Base-by-base conservation (phyloP, 2,888 invertebrate species). In the Drosophila koepferae region DNA sequence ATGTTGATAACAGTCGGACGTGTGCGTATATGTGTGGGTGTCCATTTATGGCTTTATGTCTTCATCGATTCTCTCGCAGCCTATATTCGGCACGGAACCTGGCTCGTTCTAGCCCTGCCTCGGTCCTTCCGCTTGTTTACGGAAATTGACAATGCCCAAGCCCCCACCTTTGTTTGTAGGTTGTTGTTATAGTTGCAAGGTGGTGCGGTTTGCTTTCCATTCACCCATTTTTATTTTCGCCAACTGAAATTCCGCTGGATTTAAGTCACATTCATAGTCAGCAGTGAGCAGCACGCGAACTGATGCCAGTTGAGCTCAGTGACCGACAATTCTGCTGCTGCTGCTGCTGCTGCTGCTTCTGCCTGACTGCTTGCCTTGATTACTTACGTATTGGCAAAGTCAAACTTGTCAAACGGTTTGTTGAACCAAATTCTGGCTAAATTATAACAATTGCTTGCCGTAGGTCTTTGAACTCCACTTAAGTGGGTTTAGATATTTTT, bases 171-270 rank as follows among this genome's bases (percentile, higher is more conserved):
- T 82, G 81, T 89, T 91, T 86, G 70, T 91, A 91, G 91, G 92
- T 91, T 91, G 92, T 91, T 91, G 91, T 91, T 91, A 91, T 91
- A 92, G 90, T 89, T 92, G 90, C 91, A 82, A 68, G 48, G 73
- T 46, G 62, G 56, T n/a, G 40, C 61, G 55, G 58, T 65, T 75
- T 81, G 71, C 70, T 67, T 88, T 80, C 62, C 59, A 69, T 82
- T 86, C 62, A 82, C 80, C 77, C 60, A 80, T 49, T 61, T 83
- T 68, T 51, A 51, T 60, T 43, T 36, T 23, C 46, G 36, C 68
- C 78, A 31, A 46, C 71, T 68, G 5, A 4, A 64, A 44, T 69
- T 69, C 41, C 53, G 66, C 54, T 51, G 67, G 53, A 38, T 54
- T 44, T 49, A 31, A 59, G 44, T 61, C 34, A 58, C 48, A 63